A percentile compares a stretch with the other conserved stretches of the same genome.
phyloP scores from a whole-genome alignment of 2,888 invertebrate genomes.

The Molorchus minor region DNA sequence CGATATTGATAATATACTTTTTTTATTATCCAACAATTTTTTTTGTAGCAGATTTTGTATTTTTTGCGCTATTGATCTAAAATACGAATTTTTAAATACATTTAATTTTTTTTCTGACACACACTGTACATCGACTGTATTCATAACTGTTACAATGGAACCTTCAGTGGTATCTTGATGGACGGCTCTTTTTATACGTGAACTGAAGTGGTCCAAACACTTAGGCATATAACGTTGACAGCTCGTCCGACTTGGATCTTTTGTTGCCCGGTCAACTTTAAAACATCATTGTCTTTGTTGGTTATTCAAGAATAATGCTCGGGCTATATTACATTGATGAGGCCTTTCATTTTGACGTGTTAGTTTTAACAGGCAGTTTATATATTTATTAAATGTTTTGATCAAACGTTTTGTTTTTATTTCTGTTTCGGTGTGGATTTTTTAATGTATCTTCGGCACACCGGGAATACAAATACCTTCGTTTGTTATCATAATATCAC shows the following conservation, averaged over 20 bases:
- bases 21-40: too few relatives aligned
- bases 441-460: conserved; percentile 29
- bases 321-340: conserved; percentile 43
- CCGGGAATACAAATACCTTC: too few relatives aligned
- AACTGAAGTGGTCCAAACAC: conserved; percentile 54
- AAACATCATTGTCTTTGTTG: conserved; percentile 53
- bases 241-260: conserved; percentile 42
- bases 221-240: conserved; percentile 52
- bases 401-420: too few relatives aligned
- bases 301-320: conserved; percentile 43
- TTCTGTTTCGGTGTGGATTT: conserved; percentile 33
- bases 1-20: too few relatives aligned
- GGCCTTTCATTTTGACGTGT: conserved; percentile 42
- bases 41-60: too few relatives aligned
- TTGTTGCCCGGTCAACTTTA: conserved; percentile 51
- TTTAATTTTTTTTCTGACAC: too few relatives aligned
- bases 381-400: conserved; percentile 49
- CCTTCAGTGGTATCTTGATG: conserved; percentile 41
- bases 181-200: conserved; percentile 41
- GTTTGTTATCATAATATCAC: too few relatives aligned
- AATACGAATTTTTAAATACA: too few relatives aligned
- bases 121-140: too few relatives aligned
- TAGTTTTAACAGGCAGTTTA: conserved; percentile 45
- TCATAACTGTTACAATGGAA: conserved; percentile 34
- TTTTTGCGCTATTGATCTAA: too few relatives aligned